Evolutionary conservation across 2,888 invertebrate genomes (phyloP).

Genomic region (Acanthosepion lycidas): DNA sequence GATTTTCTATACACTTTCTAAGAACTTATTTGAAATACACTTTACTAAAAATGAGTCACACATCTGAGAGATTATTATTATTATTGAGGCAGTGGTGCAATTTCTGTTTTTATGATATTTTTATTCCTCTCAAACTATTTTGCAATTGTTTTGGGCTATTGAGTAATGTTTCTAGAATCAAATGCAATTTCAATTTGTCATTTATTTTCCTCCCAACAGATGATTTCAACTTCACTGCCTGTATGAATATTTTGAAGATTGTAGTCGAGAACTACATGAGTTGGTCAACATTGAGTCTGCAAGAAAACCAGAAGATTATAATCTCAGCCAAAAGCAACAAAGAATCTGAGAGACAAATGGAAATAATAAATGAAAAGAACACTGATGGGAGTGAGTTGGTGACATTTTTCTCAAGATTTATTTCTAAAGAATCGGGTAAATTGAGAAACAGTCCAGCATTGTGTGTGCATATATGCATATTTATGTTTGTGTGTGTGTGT

Average conservation of each 20-base stretch:
- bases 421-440: neutral
- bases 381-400: neutral
- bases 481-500: too few relatives aligned
- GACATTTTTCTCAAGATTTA: neutral
- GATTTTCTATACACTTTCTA: too few relatives aligned
- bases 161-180: neutral
- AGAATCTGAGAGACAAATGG: conserved; percentile 49
- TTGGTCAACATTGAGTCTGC: neutral
- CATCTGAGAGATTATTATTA: too few relatives aligned
- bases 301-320: conserved; percentile 72
- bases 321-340: conserved; percentile 53
- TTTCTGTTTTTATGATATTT: too few relatives aligned
- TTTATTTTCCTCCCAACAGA: conserved; percentile 78
- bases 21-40: too few relatives aligned
- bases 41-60: too few relatives aligned
- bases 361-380: neutral
- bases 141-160: too few relatives aligned
- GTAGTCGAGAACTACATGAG: conserved; percentile 76
- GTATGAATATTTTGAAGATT: conserved; percentile 88
- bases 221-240: conserved; percentile 91
- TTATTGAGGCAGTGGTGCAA: too few relatives aligned
- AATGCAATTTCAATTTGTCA: neutral
- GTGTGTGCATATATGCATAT: too few relatives aligned
- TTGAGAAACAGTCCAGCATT: too few relatives aligned
- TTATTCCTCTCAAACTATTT: too few relatives aligned